Base-by-base conservation (phyloP, 2,797 vertebrate species). In the Esox masquinongy region DNA sequence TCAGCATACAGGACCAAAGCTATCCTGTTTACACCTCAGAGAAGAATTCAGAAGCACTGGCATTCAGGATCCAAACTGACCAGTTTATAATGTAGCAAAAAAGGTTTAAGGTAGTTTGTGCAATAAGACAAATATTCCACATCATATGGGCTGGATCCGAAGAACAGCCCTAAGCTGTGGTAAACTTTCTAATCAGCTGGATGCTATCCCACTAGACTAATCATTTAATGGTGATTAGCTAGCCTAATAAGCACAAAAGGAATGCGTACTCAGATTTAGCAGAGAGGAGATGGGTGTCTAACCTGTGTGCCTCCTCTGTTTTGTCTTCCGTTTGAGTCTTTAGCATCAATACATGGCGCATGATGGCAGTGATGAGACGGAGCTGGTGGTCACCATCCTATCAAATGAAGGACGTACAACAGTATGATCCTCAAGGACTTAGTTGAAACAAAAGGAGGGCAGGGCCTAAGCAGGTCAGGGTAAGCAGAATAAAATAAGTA, bases 291-390 rank as follows among this genome's bases (percentile, higher is more conserved):
- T 47, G 53, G 66, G 71, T 51, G 16, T 78, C 95, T 73, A 85
- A 99, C 98, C 98, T 99, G 94, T 99, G 98, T 73, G 94, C 92
- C 88, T 99, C 98, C 87, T 99, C 97, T 0, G 97, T 99, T 94
- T 98, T 99, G 70, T 97, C 97, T 90, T 97, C 96, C 1, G 93
- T 95, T 82, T 96, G 96, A 63, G 96, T 96, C 89, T 81, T 94
- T 51, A 95, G 93, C 95, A 98, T 95, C 94, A 99, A 93, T 88
- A 96, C 92, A 86, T 98, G 95, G 85, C 97, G 96, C 85, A 99
- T 94, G 90, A 98, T 94, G 89, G 95, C 96, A 79, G 95, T 90
- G 74, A 98, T 94, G 83, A 96, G 92, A 75, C 97, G 94, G 88
- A 96, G 95, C 88, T 98, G 97, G 86, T 97, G 96, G 85, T 96